Conservation (phyloP, 2,888 invertebrate species). For the Terebella lapidaria region DNA sequence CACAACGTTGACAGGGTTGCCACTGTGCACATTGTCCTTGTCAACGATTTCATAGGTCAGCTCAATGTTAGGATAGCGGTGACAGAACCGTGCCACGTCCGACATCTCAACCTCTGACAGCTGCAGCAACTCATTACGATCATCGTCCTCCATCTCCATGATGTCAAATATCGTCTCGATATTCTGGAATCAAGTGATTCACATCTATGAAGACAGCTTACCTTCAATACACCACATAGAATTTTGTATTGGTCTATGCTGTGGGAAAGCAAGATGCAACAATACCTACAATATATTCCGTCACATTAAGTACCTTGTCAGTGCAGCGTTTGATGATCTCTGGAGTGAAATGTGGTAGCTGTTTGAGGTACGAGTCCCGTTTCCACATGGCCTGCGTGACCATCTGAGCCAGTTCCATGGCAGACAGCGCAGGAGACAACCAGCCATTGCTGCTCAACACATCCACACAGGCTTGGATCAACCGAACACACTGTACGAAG, state of each 20-base stretch:
- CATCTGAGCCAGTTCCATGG: constrained; percentile 99
- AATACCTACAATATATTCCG: background rate
- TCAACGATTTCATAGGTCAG: constrained; percentile 84
- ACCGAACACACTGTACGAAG: constrained; percentile 37
- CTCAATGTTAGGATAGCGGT: constrained; percentile 97
- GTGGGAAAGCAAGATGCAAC: background rate
- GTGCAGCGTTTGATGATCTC: constrained; percentile 86
- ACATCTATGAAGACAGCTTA: background rate
- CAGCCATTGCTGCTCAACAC: constrained; percentile 93
- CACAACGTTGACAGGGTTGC: constrained; percentile 69
- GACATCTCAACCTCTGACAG: constrained; percentile 82
- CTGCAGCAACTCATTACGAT: constrained; percentile 69
- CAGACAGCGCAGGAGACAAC: constrained; percentile 95
- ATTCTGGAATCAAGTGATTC: constrained; percentile 49
- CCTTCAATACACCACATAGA: background rate
- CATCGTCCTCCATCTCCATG: constrained; percentile 87
- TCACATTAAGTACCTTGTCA: constrained; percentile 67
- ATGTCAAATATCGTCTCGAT: constrained; percentile 93
- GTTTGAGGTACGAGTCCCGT: constrained; percentile 94
- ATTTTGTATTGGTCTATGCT: background rate
- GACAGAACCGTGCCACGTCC: constrained; percentile 97
- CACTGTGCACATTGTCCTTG: constrained; percentile 65
- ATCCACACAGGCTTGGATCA: constrained; percentile 76
- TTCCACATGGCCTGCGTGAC: constrained; percentile 99
- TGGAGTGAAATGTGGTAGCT: constrained; percentile 87